Evolutionary conservation across 92 coral and sea anemone species (phyloP).

Genomic region (Parazoanthus swiftii): DNA sequence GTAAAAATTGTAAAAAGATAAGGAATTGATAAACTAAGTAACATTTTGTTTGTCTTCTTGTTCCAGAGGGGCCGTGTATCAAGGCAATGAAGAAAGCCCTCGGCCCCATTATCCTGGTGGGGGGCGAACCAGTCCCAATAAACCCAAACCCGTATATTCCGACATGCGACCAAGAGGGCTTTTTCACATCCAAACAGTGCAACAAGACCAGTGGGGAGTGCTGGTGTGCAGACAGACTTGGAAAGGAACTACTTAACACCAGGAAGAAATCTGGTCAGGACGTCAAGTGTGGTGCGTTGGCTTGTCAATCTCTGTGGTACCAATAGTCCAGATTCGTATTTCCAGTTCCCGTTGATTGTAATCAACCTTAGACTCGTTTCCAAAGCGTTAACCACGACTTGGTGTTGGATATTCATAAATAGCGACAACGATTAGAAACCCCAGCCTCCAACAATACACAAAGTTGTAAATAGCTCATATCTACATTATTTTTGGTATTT

Average conservation of each 20-base stretch:
- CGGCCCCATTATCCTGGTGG: slow-evolving; percentile 19
- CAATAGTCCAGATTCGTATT: no score
- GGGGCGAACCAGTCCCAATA: slow-evolving; percentile 20
- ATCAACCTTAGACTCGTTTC: no score
- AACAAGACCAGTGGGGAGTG: slow-evolving; percentile 24
- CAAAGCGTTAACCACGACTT: no score
- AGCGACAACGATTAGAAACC: no score
- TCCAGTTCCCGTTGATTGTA: no score
- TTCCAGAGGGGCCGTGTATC: slow-evolving; percentile 33
- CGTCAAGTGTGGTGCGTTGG: slow-evolving; percentile 9
- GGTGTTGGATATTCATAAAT: no score
- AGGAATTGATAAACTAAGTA: no score
- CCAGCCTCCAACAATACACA: no score
- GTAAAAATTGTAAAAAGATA: no score
- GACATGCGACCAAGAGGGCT: slow-evolving; percentile 14
- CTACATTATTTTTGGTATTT: no score
- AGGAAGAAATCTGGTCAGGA: neutral
- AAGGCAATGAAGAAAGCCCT: slow-evolving; percentile 25
- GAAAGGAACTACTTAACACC: slow-evolving; percentile 3
- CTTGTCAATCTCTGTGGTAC: no score
- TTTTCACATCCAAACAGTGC: slow-evolving; percentile 22
- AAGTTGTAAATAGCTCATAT: no score
- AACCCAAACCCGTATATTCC: slow-evolving; percentile 9
- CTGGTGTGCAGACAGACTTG: slow-evolving; percentile 16
- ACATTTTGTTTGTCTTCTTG: neutral